A percentile compares a stretch with the other conserved stretches of the same genome.
phyloP scores from a whole-genome alignment of 1,140 invertebrate genomes.

The Coenobita brevimanus region DNA sequence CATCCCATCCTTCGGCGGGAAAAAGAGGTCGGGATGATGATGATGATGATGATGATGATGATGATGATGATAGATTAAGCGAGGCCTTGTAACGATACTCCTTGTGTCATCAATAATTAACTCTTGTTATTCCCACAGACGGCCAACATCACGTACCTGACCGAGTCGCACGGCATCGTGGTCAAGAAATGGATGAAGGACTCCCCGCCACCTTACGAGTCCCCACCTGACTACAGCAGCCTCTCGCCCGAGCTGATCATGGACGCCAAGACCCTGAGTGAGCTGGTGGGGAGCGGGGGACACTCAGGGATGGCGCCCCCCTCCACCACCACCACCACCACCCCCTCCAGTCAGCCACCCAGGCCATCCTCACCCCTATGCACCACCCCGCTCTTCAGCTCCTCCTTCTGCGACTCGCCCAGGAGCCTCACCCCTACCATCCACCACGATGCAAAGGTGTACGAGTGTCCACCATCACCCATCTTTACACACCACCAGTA shows the following conservation, averaged over 20 bases:
- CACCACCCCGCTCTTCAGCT: conserved; percentile 57
- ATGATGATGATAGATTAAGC: too few species aligned
- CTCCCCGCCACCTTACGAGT: conserved; percentile 57
- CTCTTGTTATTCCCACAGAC: too few species aligned
- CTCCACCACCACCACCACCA: not conserved
- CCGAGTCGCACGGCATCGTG: conserved; percentile 54
- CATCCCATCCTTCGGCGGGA: too few species aligned
- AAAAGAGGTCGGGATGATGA: too few species aligned
- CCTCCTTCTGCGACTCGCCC: conserved; percentile 55
- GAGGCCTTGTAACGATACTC: too few species aligned
- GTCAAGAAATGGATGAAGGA: conserved; percentile 64
- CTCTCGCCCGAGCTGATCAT: conserved; percentile 54
- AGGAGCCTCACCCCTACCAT: conserved; percentile 50
- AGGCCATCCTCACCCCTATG: conserved; percentile 42
- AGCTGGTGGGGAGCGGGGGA: conserved; percentile 15
- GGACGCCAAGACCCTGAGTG: conserved; percentile 55
- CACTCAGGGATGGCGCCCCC: not conserved
- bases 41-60: too few species aligned
- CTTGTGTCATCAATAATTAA: too few species aligned
- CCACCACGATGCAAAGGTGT: conserved; percentile 27
- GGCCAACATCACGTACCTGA: conserved; percentile 57
- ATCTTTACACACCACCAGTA: conserved; percentile 44
- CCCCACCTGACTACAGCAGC: conserved; percentile 49
- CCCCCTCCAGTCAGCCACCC: not conserved
- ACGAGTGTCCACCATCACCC: conserved; percentile 51